These are phyloP conservation scores for Melanotaenia duboulayi DNA, from an alignment of 2,113 vertebrate species.

Conservation along the genomic window DNA sequence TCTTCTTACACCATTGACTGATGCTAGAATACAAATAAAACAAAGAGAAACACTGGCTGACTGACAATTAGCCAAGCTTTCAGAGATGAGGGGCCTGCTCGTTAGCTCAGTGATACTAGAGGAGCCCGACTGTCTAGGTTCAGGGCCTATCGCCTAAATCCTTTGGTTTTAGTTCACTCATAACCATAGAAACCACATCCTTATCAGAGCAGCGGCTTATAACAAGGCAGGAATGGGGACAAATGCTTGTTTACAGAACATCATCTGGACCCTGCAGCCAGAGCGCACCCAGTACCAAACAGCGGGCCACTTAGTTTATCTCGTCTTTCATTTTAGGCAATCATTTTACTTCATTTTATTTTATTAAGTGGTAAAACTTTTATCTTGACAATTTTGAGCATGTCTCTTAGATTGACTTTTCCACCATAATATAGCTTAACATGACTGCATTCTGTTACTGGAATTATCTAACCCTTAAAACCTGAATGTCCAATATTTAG, in stretches of 20 bases:
- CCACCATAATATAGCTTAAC: neutral
- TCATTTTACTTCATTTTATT: too few relatives aligned
- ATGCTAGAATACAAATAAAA: slow-evolving; percentile 67
- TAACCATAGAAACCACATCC: slow-evolving; percentile 47
- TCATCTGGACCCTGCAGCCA: neutral
- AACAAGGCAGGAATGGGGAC: neutral
- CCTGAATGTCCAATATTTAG: neutral
- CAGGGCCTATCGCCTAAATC: slow-evolving; percentile 53
- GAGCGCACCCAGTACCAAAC: neutral
- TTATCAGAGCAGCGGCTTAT: slow-evolving; percentile 13
- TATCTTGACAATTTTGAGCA: too few relatives aligned
- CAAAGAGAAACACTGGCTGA: slow-evolving; percentile 69
- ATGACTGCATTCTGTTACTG: neutral
- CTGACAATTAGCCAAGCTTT: slow-evolving; percentile 67
- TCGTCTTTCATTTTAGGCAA: neutral
- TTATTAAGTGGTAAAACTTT: too few relatives aligned
- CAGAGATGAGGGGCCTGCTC: slow-evolving; percentile 54
- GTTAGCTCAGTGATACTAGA: slow-evolving; percentile 54
- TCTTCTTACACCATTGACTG: slow-evolving; percentile 69
- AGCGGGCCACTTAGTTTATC: neutral
- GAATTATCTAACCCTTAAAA: neutral
- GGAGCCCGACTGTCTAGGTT: slow-evolving; percentile 48
- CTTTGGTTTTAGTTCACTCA: slow-evolving; percentile 46
- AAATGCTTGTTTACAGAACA: neutral
- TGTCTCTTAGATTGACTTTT: neutral